phyloP scores from a whole-genome alignment of 2,888 invertebrate genomes.

The Phalera bucephala region DNA sequence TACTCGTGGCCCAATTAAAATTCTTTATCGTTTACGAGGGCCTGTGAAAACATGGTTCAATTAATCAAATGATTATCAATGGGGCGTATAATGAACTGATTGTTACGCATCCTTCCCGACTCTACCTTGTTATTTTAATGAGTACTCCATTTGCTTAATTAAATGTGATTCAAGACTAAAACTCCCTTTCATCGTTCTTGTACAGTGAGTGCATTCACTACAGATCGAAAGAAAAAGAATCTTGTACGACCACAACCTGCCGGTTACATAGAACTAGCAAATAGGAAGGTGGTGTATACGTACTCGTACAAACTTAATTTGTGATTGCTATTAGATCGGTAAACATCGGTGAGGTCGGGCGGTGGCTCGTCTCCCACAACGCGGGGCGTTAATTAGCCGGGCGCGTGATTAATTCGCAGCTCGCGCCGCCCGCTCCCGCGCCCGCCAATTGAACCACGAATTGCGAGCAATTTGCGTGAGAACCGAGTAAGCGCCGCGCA shows the following conservation, averaged over 20 bases:
- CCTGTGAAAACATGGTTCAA: neutral
- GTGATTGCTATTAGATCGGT: no score
- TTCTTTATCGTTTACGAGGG: neutral
- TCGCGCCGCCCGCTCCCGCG: slow-evolving; percentile 14
- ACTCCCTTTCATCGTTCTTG: no score
- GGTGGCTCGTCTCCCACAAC: neutral
- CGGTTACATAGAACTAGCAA: neutral
- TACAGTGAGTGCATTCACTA: no score
- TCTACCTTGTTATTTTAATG: neutral
- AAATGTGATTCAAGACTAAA: no score
- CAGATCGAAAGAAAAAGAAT: no score
- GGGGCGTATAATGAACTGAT: neutral
- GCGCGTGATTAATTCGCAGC: slow-evolving; percentile 22
- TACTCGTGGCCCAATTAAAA: neutral
- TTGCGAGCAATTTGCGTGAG: slow-evolving; percentile 43
- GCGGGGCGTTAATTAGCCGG: slow-evolving; percentile 6
- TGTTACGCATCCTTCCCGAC: neutral
- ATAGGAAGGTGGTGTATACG: no score
- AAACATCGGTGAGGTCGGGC: no score
- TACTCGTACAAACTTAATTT: no score
- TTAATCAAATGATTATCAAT: neutral
- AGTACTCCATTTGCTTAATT: no score
- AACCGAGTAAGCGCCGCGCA: slow-evolving; percentile 16
- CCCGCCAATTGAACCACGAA: slow-evolving; percentile 15
- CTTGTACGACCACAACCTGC: neutral